These are phyloP conservation scores for Carassius carassius DNA, from an alignment of 2,113 vertebrate species.

Conservation along the genomic window DNA sequence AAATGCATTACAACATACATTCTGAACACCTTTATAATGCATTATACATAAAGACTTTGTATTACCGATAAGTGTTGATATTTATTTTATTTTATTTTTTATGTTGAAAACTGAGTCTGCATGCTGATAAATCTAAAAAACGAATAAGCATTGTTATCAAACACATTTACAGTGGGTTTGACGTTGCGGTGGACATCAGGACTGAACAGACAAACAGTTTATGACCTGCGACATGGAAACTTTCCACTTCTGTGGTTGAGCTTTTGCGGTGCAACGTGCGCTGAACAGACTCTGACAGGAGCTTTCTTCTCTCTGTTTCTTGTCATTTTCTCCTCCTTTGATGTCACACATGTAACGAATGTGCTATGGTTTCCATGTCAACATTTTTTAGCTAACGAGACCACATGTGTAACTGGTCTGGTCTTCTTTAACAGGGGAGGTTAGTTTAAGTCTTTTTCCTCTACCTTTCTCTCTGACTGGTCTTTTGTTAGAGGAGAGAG, in stretches of 20 bases:
- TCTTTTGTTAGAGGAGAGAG: constrained; percentile 35
- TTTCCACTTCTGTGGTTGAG: constrained; percentile 52
- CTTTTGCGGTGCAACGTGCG: constrained; percentile 57
- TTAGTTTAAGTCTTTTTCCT: constrained; percentile 47
- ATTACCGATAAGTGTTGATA: no score
- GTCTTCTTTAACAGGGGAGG: constrained; percentile 51
- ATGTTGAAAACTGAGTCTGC: not conserved
- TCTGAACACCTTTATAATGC: no score
- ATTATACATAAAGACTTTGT: not conserved
- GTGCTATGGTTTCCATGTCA: constrained; percentile 57
- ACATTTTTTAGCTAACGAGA: constrained; percentile 43
- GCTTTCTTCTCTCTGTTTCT: constrained; percentile 42
- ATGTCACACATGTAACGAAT: constrained; percentile 56
- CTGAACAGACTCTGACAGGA: constrained; percentile 46
- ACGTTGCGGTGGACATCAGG: constrained; percentile 19
- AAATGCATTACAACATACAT: not conserved
- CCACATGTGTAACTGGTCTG: constrained; percentile 54
- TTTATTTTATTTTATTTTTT: not conserved
- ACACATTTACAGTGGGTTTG: not conserved
- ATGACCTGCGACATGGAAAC: constrained; percentile 42
- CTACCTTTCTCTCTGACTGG: constrained; percentile 28
- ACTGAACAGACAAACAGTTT: constrained; percentile 29
- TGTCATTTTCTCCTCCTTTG: constrained; percentile 39
- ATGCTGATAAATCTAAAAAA: not conserved
- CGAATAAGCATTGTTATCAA: no score